Conservation (phyloP, 2,888 invertebrate species). For the Micoletzkya japonica region DNA sequence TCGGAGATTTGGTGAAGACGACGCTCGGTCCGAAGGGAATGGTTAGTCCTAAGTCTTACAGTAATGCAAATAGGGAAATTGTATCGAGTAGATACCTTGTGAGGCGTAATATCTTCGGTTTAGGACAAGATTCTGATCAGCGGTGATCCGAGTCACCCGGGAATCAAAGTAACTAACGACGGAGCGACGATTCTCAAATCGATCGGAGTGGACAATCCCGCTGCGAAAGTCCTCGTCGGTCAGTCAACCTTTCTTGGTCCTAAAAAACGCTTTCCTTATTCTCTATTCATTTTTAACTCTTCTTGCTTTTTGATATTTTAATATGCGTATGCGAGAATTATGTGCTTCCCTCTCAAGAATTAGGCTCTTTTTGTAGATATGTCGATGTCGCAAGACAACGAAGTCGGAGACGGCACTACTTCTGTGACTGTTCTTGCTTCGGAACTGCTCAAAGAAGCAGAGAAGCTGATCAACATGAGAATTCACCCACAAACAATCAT, state of each 20-base stretch:
- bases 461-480: slow-evolving; percentile 86
- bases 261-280: not conserved
- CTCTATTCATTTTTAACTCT: not conserved
- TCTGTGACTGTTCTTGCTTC: slow-evolving; percentile 94
- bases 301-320: not conserved
- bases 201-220: slow-evolving; percentile 96
- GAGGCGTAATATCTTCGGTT: not conserved
- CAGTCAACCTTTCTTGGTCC: slow-evolving; percentile 43
- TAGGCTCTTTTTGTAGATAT: slow-evolving; percentile 73
- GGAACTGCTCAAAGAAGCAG: slow-evolving; percentile 88
- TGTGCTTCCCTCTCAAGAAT: not conserved
- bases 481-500: slow-evolving; percentile 98
- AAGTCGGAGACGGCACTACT: slow-evolving; percentile 99
- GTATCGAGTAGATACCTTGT: not conserved
- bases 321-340: not conserved
- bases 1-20: slow-evolving; percentile 96
- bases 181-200: slow-evolving; percentile 96
- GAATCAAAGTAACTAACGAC: slow-evolving; percentile 94
- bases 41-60: slow-evolving; percentile 66
- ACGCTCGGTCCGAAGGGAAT: slow-evolving; percentile 99
- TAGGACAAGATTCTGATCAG: slow-evolving; percentile 70
- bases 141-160: slow-evolving; percentile 61
- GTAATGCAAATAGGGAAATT: not conserved
- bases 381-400: slow-evolving; percentile 96
- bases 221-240: slow-evolving; percentile 93